Conservation (phyloP, 2,888 invertebrate species). For the Lasioglossum vierecki region DNA sequence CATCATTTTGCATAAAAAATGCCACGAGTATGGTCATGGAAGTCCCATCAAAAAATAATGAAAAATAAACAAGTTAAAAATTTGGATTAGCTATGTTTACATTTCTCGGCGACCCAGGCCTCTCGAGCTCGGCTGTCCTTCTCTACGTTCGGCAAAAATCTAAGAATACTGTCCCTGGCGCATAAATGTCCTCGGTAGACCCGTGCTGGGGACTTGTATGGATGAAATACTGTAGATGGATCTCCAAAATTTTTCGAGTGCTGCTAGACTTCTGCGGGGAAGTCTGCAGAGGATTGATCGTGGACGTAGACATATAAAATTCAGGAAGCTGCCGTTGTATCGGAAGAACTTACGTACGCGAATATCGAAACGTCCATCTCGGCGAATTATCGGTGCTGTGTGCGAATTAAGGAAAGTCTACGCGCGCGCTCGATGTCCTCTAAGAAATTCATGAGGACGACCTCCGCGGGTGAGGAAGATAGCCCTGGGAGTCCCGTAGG, state of each 20-base stretch:
- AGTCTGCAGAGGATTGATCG: neutral
- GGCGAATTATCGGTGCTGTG: neutral
- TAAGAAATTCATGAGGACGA: neutral
- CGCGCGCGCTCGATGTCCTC: neutral
- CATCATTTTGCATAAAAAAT: no score
- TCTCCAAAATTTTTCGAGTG: neutral
- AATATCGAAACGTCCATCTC: neutral
- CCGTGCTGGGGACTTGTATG: no score
- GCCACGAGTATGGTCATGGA: no score
- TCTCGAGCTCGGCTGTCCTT: no score
- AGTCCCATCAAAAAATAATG: no score
- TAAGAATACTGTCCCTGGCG: no score
- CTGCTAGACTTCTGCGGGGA: neutral
- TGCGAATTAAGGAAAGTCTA: neutral
- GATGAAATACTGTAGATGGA: neutral
- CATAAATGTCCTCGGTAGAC: no score
- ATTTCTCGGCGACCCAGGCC: no score
- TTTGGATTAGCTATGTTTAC: no score
- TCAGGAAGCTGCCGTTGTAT: neutral
- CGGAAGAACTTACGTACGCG: neutral
- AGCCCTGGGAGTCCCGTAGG: neutral
- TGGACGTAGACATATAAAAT: neutral
- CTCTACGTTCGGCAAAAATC: no score
- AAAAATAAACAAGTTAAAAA: no score
- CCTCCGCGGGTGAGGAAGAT: neutral